Evolutionary conservation across 2,888 invertebrate genomes (phyloP), one percentile per base, ranked within the genome.

Genomic region (Perizoma affinitatum): DNA sequence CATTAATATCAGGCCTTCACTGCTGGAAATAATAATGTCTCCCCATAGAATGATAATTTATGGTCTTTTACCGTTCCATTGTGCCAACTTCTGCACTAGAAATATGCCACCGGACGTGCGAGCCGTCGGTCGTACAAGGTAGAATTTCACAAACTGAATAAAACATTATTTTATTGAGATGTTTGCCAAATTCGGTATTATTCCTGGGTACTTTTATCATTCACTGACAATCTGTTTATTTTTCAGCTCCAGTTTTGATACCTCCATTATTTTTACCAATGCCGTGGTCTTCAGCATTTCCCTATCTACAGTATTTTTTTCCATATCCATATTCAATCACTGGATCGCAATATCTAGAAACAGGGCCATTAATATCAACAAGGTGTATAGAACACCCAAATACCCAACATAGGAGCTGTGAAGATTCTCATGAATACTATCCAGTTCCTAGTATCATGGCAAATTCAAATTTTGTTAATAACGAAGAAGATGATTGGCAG

Each of bases 191-290:
- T 38, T 38, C 7, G 4, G 38, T n/a, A n/a, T n/a, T n/a, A n/a
- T n/a, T n/a, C n/a, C n/a, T n/a, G n/a, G n/a, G n/a, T 38, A 6
- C 38, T 7, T 34, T 35, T 22, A n/a, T 4, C 22, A 33, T 42
- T 5, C 10, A 10, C 11, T 44, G 7, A 44, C 22, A 57, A 36
- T 51, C 5, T 8, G 9, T 41, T 9, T 38, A 38, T 6, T 53
- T 56, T 57, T 9, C 53, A 58, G 58, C 10, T 11, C 53, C 53
- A 34, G 0, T 40, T 4, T 44, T 40, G 9, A 48, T 48, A 36
- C 38, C 54, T n/a, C 54, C 59, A 48, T 8, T 40, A 40, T 49
- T 22, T 8, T 9, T 40, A 10, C 49, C 38, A 8, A 2, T 8
- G 8, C 49, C 44, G 6, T 11, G 22, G 44, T 44, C 22, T 44